These are phyloP conservation scores for Tokudaia muenninki DNA, from an alignment of 2,797 vertebrate species.

Conservation along the genomic window DNA sequence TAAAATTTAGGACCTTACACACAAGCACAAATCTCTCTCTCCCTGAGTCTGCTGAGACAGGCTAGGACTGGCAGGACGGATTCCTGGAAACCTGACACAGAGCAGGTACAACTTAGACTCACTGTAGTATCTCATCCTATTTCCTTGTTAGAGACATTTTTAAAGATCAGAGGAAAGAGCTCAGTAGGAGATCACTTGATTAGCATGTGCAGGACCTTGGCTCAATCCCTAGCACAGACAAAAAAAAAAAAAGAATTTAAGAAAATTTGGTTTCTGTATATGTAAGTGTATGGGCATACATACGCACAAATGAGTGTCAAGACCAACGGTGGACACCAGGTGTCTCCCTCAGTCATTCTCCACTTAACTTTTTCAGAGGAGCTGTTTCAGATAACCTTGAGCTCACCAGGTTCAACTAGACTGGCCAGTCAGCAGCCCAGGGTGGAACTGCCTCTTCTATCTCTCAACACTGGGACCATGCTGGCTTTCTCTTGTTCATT, in stretches of 20 bases:
- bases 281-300: background rate
- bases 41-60: background rate
- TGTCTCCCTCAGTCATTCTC: background rate
- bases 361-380: background rate
- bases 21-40: background rate
- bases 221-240: background rate
- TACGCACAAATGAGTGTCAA: background rate
- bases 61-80: background rate
- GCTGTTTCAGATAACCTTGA: background rate
- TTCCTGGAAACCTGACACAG: constrained; percentile 29
- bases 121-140: background rate
- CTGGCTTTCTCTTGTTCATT: background rate
- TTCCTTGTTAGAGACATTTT: constrained; percentile 4
- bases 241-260: background rate
- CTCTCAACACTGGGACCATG: background rate
- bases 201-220: background rate
- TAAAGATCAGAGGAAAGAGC: too few species aligned
- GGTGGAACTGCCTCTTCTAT: too few species aligned
- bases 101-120: background rate
- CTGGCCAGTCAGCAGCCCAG: background rate
- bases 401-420: background rate
- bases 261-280: background rate
- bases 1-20: constrained; percentile 25
- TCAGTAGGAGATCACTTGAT: background rate
- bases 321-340: background rate